Percentiles rank a stretch among this genome's conserved stretches.
Evolutionary conservation across 2,797 vertebrate species (phyloP).

Genomic region (Hypotaenidia okinawae): DNA sequence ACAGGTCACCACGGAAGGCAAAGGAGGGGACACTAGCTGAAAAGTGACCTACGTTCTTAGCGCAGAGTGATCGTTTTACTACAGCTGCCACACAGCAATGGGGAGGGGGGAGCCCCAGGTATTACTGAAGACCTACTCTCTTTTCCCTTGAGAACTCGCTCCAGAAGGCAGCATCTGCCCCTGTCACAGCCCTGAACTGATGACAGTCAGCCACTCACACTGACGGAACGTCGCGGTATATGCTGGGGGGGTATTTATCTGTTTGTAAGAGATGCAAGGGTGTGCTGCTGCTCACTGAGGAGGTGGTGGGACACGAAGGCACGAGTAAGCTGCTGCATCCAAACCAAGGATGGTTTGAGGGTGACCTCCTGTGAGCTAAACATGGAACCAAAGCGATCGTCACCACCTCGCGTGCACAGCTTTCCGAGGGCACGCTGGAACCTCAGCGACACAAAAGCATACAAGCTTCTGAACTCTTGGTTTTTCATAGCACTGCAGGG

Average conservation of each 20-base stretch:
- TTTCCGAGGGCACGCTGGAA: background rate
- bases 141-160: background rate
- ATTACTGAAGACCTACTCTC: background rate
- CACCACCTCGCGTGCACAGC: background rate
- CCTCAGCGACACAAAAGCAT: background rate
- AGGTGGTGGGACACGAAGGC: no score
- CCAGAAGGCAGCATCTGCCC: background rate
- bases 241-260: no score
- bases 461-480: background rate
- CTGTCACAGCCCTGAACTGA: rapidly evolving
- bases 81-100: background rate
- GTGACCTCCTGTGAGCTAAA: background rate
- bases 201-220: background rate
- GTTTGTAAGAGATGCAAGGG: background rate
- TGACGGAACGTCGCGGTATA: background rate
- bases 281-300: background rate
- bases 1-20: background rate
- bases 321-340: background rate
- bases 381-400: background rate
- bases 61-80: background rate
- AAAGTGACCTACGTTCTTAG: background rate
- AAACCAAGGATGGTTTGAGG: background rate
- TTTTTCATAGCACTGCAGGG: background rate
- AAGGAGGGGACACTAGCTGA: background rate
- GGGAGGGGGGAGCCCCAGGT: background rate